phyloP scores from a whole-genome alignment of 2,113 vertebrate species.

The Electrona antarctica region DNA sequence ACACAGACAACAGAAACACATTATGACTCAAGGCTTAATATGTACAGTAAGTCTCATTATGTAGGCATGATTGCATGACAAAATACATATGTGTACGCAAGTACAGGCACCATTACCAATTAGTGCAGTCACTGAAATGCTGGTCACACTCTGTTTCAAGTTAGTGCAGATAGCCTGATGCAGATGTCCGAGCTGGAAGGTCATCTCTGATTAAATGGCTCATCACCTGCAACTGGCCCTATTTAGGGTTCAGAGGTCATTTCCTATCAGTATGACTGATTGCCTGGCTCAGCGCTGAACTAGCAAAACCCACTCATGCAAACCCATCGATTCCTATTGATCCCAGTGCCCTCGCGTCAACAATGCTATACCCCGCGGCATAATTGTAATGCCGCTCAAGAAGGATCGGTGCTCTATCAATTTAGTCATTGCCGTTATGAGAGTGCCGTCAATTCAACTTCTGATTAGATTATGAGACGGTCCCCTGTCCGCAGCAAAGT shows the following conservation, averaged over 20 bases:
- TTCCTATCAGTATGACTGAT: slow-evolving; percentile 53
- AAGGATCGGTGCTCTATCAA: not conserved
- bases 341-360: slow-evolving; percentile 8
- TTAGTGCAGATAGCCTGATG: too few species aligned
- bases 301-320: slow-evolving; percentile 46
- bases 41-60: too few species aligned
- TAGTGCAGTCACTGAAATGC: too few species aligned
- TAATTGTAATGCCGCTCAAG: not conserved
- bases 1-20: too few species aligned
- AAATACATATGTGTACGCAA: too few species aligned
- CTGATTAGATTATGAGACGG: not conserved
- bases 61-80: too few species aligned
- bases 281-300: slow-evolving; percentile 45
- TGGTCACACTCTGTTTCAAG: too few species aligned
- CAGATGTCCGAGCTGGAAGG: too few species aligned
- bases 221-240: not conserved
- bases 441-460: not conserved
- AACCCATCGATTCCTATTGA: slow-evolving; percentile 49
- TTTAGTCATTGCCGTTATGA: not conserved
- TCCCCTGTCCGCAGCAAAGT: too few species aligned
- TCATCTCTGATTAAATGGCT: too few species aligned
- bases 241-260: slow-evolving; percentile 47
- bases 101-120: too few species aligned
- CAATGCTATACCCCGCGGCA: slow-evolving; percentile 1
- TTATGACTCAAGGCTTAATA: too few species aligned